A percentile compares a stretch with the other conserved stretches of the same genome.
Evolutionary conservation across 1,140 invertebrate species (phyloP).

Genomic region (Lordiphosa stackelbergi): DNA sequence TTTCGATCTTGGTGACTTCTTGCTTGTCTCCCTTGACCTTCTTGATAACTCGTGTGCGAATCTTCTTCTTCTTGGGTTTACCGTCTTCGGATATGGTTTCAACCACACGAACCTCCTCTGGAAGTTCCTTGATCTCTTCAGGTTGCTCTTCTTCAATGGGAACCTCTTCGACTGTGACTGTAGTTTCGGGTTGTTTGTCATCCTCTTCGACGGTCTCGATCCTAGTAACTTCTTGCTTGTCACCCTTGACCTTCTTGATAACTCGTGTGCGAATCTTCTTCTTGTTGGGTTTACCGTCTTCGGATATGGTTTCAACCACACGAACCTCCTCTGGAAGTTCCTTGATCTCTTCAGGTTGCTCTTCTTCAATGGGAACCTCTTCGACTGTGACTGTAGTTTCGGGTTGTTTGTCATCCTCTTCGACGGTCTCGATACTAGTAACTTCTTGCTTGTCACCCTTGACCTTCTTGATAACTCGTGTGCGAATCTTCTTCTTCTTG

Average conservation of each 20-base stretch:
- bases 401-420: conserved; percentile 71
- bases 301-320: conserved; percentile 46
- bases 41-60: not conserved
- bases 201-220: conserved; percentile 60
- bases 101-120: conserved; percentile 4
- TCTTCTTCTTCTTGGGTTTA: conserved; percentile 2
- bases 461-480: conserved; percentile 56
- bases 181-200: conserved; percentile 55
- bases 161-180: conserved; percentile 46
- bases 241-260: conserved; percentile 62
- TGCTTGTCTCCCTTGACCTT: conserved; percentile 5
- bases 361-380: conserved; percentile 18
- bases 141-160: conserved; percentile 33
- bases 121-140: conserved; percentile 15
- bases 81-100: not conserved
- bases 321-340: conserved; percentile 63
- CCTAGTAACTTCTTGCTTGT: conserved; percentile 65
- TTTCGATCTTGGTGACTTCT: conserved; percentile 5
- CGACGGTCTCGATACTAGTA: conserved; percentile 48
- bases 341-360: conserved; percentile 32
- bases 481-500: conserved; percentile 34
- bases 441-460: conserved; percentile 56
- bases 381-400: conserved; percentile 54
- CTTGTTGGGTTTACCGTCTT: conserved; percentile 52
- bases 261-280: conserved; percentile 41